Base-by-base conservation (phyloP, 2,797 vertebrate genomes). In the Holocentrus rufus region DNA sequence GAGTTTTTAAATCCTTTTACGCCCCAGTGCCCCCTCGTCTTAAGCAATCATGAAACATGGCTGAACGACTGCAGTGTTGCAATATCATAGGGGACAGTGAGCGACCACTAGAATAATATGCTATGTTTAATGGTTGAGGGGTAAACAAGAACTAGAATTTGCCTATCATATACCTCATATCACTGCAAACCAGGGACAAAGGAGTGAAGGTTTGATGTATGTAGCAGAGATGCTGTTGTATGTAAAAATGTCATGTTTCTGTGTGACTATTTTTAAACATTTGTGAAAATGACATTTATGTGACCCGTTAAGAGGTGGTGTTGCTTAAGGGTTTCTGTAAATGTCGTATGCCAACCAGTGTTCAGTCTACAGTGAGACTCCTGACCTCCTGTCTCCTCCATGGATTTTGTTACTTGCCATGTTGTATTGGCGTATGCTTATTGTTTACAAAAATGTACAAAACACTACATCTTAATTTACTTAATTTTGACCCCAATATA, bases 211-310 rank as follows among this genome's bases (percentile, higher is more conserved):
- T 77, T 82, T 85, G 80, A 66, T 76, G 85, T 88, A 89, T 95
- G 95, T 95, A 95, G 95, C 95, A 94, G 95, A 94, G 92, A 94
- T 93, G 93, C 89, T 89, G 88, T 86, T 83, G 76, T 88, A 61
- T 84, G 80, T 92, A 93, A 89, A 44, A 55, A 22, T 56, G 66
- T 79, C 74, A 78, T 81, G 47, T 82, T 74, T 90, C 64, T 77
- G 77, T 85, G 77, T 44, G 74, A 83, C 81, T 91, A 73, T 88
- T 87, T 87, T 86, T 66, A 82, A 77, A 69, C 61, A 42, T 60
- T 72, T 82, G 76, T 86, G 73, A 79, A 79, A 72, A 18, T 73
- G 83, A 74, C 75, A 71, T 87, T 86, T 85, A 14, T 77, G 58
- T 79, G 72, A 82, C 73, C 74, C 76, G 15, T 34, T 68, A 54